Evolutionary conservation across 2,797 vertebrate genomes (phyloP), one percentile per base, ranked within the genome.

Genomic region (Sternarchorhynchus goeldii): DNA sequence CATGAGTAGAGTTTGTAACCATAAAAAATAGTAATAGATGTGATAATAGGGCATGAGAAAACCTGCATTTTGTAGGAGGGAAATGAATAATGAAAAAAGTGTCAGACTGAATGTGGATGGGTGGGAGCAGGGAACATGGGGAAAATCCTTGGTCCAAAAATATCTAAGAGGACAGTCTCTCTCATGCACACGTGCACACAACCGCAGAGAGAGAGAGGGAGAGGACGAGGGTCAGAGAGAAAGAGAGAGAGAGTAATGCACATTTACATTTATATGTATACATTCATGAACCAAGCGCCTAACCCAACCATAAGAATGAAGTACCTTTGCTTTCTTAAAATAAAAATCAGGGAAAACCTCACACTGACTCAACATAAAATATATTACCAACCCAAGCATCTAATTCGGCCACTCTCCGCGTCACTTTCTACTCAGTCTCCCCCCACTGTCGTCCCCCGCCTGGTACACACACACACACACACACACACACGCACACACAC

Each of bases 61-160:
- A 12, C 20, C 8, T 62, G 68, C 57, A 63, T 66, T 31, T 34
- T 1, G 25, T 50, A 36, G 6, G 21, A 17, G n/a, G 17, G 20
- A 56, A 59, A 71, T 71, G 5, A 76, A 80, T 45, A 70, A 65
- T 73, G 60, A 58, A 32, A 76, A 73, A 21, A 56, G 53, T 55
- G 68, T 62, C 71, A 60, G 20, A 79, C 10, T 29, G 10, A 60
- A 59, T 29, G 20, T 32, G 76, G 7, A 32, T 20, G 25, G n/a
- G 17, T 55, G 56, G 21, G 45, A 41, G 39, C 16, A 58, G n/a
- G 41, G 75, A n/a, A 79, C 10, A 68, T 66, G 76, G 85, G 84
- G 84, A 90, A 82, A 88, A 88, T 87, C 86, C 88, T 85, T 91
- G 90, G 88, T 86, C 78, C 78, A 83, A 75, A 73, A 81, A 85